Conservation (phyloP, 2,888 invertebrate species). For the Lithophane semibrunnea region DNA sequence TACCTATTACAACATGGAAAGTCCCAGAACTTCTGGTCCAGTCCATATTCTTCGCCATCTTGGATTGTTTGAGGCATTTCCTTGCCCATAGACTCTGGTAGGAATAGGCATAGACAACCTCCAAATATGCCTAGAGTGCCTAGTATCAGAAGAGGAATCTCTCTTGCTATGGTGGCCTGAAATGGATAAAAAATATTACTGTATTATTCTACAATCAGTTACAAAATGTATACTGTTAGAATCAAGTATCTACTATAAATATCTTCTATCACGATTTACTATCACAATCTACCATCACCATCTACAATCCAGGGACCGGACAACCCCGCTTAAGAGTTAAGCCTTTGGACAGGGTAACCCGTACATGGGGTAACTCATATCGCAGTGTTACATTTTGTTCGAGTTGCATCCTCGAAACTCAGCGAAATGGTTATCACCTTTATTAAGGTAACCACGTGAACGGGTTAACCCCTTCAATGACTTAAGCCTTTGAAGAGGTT, state of each 20-base stretch:
- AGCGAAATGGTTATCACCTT: no score
- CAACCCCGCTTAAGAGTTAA: no score
- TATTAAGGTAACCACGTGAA: no score
- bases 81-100: constrained; percentile 96
- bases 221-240: not conserved
- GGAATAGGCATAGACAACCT: constrained; percentile 93
- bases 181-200: constrained; percentile 48
- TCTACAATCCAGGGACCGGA: no score
- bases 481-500: no score
- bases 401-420: no score
- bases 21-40: constrained; percentile 95
- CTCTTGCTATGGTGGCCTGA: constrained; percentile 92
- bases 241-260: not conserved
- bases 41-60: constrained; percentile 96
- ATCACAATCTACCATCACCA: not conserved
- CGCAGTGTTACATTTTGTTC: no score
- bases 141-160: constrained; percentile 94
- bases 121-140: constrained; percentile 94
- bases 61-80: constrained; percentile 95
- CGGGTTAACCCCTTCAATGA: no score
- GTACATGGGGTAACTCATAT: no score
- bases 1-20: constrained; percentile 92
- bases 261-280: not conserved
- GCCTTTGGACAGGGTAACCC: no score
- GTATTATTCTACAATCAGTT: not conserved